Evolutionary conservation across 2,888 invertebrate species (phyloP), one percentile per base, ranked within the genome.

Genomic region (Candidula unifasciata): DNA sequence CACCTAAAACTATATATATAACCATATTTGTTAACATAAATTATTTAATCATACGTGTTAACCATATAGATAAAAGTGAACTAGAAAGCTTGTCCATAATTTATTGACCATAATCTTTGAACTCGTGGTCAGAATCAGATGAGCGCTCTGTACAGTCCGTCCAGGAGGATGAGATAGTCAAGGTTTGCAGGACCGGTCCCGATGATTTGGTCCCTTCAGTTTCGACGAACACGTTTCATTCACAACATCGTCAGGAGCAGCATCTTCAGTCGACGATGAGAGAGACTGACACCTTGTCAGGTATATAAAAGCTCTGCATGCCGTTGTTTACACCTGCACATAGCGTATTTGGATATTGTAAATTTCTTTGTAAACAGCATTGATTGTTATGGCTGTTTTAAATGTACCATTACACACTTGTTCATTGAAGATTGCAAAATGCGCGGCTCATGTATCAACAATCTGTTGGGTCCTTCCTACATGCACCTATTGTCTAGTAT

Each of bases 91-190:
- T n/a, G n/a, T n/a, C 13, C 8, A 44, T 44, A 13, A 44, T 44
- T 44, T 44, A 44, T 44, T 44, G 35, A 27, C n/a, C 52, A n/a
- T 73, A 16, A 44, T 52, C 27, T 73, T 74, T 30, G 2, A 44
- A 27, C 30, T 30, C 54, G 44, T 79, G 68, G 24, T n/a, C 84
- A 84, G 84, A 84, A 52, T 57, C 80, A 24, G 78, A 78, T 24
- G 66, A 69, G 18, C 71, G 54, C 24, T 44, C 76, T 13, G 87
- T 76, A 16, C 85, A 84, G 16, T 86, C 88, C 27, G 86, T 89
- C 33, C 86, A 86, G 24, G 90, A 90, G 78, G 90, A 90, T 0
- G 83, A 87, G 77, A 86, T 90, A 21, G 84, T 87, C 5, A 77
- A 85, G 44, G 87, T 87, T 37, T 77, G 87, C 73, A 89, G 88